Base-by-base conservation (phyloP, 1,140 invertebrate species). In the Metaphire vulgaris region DNA sequence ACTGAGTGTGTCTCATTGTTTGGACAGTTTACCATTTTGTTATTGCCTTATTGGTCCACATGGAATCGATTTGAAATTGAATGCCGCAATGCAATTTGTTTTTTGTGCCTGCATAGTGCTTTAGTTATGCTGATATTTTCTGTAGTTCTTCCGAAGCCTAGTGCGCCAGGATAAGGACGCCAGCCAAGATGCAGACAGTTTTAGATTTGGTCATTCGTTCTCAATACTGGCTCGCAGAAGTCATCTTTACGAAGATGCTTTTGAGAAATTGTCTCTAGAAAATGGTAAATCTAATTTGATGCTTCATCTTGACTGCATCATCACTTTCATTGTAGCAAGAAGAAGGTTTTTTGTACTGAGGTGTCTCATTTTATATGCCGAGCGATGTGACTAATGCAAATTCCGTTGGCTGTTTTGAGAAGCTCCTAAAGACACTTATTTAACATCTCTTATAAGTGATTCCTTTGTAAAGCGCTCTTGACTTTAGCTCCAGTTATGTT, bases 181-280 rank as follows among this genome's bases (percentile, higher is more conserved):
- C 69, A 88, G 91, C 80, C 92, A 93, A 83, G 90, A 90, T 15
- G 90, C 92, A 74, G 90, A 92, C 75, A 92, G 93, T 82, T 88
- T 92, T 79, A 79, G 82, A 69, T 90, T 91, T 77, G 92, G 92
- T 0, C 90, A 91, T 0, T 89, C 89, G 30, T 93, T 95, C 74
- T 89, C 91, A 79, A 89, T 97, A 1, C 90, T 90, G 26, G 92
- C 98, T 1, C 88, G 96, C 70, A 88, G 97, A 74, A 93, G 92
- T 81, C 95, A 96, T 87, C 88, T 99, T 0, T 99, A 99, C 85
- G 97, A 99, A 87, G 97, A 99, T 88, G 94, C 96, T 0, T 98
- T 95, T 86, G 94, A 96, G 33, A 96, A 96, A 85, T 86, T 98
- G 0, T 94, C 94, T 2, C 89, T 89, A 0, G 92, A 95, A 81